Evolutionary conservation across 2,113 vertebrate species (phyloP), one percentile per base, ranked within the genome.

Genomic region (Hassar affinis): DNA sequence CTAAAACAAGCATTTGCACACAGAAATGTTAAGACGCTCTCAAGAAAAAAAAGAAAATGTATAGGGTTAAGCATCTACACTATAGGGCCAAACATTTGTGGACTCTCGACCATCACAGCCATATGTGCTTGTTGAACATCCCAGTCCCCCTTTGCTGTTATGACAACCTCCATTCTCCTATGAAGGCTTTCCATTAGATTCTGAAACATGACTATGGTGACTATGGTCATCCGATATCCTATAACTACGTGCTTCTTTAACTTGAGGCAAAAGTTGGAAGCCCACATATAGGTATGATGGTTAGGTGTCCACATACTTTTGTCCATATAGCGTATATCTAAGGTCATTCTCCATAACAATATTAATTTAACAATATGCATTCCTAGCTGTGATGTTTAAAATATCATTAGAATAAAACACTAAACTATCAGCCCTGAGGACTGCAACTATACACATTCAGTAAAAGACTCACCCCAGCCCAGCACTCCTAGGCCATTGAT

Each of bases 401-500:
- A 20, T 72, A 2, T 47, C 14, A 4, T 71, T 45, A 12, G 4
- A 68, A 20, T 8, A 25, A 22, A 42, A 42, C 6, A 42, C 38
- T 42, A 42, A 69, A 47, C n/a, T 51, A n/a, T 27, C 42, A 4
- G 14, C 25, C 3, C 15, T 33, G 1, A 75, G 15, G 18, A 20
- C 4, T 52, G 15, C 49, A 33, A 11, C 47, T 76, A 17, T 52
- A 1, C 30, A 54, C 9, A 9, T 22, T 54, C 17, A 54, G 49
- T 35, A 25, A 56, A 30, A 64, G 2, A 90, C 97, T 89, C 91
- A 99, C 98, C 98, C 98, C 98, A 99, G 82, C 98, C 98, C 11
- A 99, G 95, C 12, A 99, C 94, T 0, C 98, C 98, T 85, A 99
- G 94, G 22, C 98, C 98, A 3, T 99, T 94, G 0, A 99, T 98